Conservation (phyloP, 2,797 vertebrate species). For the Poeciliopsis presidionis region DNA sequence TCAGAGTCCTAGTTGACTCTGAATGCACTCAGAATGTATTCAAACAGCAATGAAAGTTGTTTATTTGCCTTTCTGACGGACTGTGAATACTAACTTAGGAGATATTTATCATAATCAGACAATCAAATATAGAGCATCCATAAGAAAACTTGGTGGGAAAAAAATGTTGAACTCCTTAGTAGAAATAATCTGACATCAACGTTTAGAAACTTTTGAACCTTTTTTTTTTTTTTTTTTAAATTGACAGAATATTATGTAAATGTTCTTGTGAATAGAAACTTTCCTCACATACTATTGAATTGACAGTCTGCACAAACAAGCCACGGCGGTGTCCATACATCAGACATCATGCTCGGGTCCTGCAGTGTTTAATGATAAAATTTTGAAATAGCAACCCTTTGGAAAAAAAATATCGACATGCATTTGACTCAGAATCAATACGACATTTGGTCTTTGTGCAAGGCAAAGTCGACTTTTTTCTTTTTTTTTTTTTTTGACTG, state of each 20-base stretch:
- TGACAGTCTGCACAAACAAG: neutral
- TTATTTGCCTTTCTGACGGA: neutral
- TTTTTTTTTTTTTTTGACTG: neutral
- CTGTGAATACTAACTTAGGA: neutral
- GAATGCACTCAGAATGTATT: neutral
- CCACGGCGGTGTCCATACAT: neutral
- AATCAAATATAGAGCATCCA: too few relatives aligned
- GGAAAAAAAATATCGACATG: constrained; percentile 29
- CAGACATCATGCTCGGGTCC: neutral
- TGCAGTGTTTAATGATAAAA: constrained; percentile 12
- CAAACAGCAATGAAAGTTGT: neutral
- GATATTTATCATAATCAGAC: too few relatives aligned
- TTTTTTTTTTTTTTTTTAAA: neutral
- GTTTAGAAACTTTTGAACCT: neutral
- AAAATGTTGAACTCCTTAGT: neutral
- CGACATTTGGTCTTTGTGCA: constrained; percentile 12
- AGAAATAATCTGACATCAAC: neutral
- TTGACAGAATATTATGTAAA: neutral
- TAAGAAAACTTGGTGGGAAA: neutral
- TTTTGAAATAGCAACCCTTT: constrained; percentile 10
- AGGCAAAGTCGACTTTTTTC: neutral
- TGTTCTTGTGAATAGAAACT: neutral
- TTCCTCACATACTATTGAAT: neutral
- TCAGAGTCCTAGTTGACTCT: neutral
- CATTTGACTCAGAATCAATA: constrained; percentile 44